Percentiles rank a stretch among this genome's conserved stretches.
Evolutionary conservation across 2,888 invertebrate genomes (phyloP).

Genomic region (Leptinotarsa peninsularis): DNA sequence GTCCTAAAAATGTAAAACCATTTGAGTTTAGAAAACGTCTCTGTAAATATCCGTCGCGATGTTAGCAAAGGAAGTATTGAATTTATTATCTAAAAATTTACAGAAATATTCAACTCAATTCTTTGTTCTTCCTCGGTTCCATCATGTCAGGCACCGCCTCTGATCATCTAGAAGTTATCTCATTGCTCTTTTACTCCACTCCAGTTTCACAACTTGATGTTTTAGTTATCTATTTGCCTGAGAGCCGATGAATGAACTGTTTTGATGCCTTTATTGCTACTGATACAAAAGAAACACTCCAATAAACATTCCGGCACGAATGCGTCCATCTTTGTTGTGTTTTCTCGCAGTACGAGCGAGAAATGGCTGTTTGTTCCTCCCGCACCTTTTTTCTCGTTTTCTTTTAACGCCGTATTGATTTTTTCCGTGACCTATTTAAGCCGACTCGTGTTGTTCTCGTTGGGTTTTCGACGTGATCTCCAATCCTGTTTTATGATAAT

Average conservation of each 20-base stretch:
- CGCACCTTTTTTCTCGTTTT: conserved; percentile 41
- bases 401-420: conserved; percentile 52
- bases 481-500: conserved; percentile 38
- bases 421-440: conserved; percentile 52
- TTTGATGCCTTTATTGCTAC: conserved; percentile 64
- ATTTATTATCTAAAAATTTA: too few species aligned
- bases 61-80: too few species aligned
- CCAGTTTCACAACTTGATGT: conserved; percentile 61
- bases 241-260: conserved; percentile 63
- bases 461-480: conserved; percentile 36
- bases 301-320: conserved; percentile 60
- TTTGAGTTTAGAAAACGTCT: too few species aligned
- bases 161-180: conserved; percentile 16
- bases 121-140: not conserved
- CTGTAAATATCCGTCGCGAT: too few species aligned
- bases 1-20: too few species aligned
- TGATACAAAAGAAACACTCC: conserved; percentile 61
- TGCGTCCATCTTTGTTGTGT: conserved; percentile 55
- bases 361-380: conserved; percentile 43
- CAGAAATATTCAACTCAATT: too few species aligned
- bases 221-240: conserved; percentile 62
- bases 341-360: conserved; percentile 40
- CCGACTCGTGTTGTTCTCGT: conserved; percentile 36
- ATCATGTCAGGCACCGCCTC: conserved; percentile 16
- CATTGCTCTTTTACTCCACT: conserved; percentile 56